A percentile compares a stretch with the other conserved stretches of the same genome.
These are phyloP conservation scores for Entomobrya multifasciata DNA, from an alignment of 2,888 invertebrate genomes.

Conservation along the genomic window DNA sequence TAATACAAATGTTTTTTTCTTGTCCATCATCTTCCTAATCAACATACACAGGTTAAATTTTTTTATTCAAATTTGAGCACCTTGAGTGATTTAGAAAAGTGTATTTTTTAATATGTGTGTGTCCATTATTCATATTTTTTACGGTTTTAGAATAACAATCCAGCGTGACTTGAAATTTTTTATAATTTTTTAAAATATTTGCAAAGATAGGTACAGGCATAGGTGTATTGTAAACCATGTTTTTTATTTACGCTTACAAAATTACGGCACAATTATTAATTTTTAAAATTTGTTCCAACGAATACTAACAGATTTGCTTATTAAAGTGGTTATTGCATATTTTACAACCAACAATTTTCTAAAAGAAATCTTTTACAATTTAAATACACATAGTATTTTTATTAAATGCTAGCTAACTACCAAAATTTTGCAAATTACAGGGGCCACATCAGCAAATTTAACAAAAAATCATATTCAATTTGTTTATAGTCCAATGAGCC, in stretches of 20 bases:
- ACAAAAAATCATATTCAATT: no score
- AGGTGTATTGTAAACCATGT: not conserved
- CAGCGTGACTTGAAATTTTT: not conserved
- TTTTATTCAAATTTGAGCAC: conserved; percentile 70
- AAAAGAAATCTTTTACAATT: no score
- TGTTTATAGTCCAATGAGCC: no score
- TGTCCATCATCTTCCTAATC: conserved; percentile 26
- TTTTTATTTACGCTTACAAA: not conserved
- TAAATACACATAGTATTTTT: no score
- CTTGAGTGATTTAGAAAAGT: conserved; percentile 66
- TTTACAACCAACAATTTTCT: conserved; percentile 43
- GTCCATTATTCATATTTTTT: not conserved
- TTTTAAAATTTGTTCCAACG: no score
- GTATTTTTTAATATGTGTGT: not conserved
- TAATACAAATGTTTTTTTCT: conserved; percentile 36
- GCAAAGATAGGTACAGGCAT: conserved; percentile 1
- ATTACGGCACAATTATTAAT: not conserved
- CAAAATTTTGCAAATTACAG: no score
- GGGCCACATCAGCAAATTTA: no score
- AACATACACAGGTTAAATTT: conserved; percentile 18
- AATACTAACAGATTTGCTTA: not conserved
- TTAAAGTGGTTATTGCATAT: conserved; percentile 28
- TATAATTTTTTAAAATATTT: not conserved
- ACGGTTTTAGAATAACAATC: not conserved
- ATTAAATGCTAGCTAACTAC: no score